Evolutionary conservation across 2,797 vertebrate species (phyloP).

Genomic region (Cyclura pinguis): DNA sequence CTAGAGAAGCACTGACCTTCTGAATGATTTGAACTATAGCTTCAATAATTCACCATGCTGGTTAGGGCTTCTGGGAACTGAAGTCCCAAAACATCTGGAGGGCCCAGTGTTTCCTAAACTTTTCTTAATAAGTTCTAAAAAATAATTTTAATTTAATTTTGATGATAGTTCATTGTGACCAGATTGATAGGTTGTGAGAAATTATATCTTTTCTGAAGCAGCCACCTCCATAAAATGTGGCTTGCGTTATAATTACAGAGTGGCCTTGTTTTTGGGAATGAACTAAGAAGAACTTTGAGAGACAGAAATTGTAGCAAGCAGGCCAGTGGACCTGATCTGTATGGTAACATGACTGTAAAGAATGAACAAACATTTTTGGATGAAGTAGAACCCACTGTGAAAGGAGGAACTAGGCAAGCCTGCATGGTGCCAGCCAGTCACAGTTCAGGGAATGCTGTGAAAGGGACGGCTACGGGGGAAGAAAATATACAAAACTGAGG

Average conservation of each 20-base stretch:
- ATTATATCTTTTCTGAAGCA: not conserved
- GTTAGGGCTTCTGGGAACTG: not conserved
- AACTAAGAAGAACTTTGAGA: not conserved
- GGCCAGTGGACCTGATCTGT: not conserved
- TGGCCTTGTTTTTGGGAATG: not conserved
- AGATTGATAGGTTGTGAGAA: not conserved
- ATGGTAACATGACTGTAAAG: not conserved
- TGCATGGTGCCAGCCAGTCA: no score
- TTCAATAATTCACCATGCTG: not conserved
- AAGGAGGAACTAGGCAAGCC: no score
- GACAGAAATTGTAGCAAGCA: not conserved
- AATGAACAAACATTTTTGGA: not conserved
- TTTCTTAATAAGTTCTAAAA: not conserved
- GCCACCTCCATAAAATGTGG: not conserved
- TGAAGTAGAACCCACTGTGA: not conserved
- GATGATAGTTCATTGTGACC: not conserved
- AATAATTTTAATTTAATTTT: not conserved
- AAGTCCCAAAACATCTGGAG: not conserved
- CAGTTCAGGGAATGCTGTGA: no score
- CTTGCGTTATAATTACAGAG: not conserved
- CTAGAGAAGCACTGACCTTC: no score
- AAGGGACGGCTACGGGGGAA: no score
- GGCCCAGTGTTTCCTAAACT: not conserved
- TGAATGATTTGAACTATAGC: no score
- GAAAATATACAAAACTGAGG: no score